Conservation (phyloP, 2,797 vertebrate species). For the Pipistrellus kuhlii region DNA sequence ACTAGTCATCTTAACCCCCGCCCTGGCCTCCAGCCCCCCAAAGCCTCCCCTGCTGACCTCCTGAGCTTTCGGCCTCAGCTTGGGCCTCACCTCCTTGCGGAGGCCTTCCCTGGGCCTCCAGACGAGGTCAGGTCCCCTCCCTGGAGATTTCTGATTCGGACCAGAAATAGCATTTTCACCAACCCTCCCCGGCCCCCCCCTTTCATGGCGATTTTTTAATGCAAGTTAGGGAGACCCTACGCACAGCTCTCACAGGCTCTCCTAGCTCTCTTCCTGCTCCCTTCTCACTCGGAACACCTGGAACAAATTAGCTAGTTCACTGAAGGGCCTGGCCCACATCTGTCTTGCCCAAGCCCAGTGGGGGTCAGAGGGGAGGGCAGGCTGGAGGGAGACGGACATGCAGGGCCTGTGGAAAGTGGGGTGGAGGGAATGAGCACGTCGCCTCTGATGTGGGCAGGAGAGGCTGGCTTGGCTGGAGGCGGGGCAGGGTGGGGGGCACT, state of each 20-base stretch:
- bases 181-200: neutral
- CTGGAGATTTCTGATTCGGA: neutral
- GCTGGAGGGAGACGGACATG: neutral
- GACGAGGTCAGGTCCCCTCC: neutral
- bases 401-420: rapidly evolving
- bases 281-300: neutral
- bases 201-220: neutral
- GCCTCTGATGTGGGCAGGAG: too few species aligned
- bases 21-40: neutral
- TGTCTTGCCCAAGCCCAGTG: neutral
- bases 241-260: neutral
- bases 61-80: neutral
- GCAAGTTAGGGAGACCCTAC: neutral
- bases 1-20: too few species aligned
- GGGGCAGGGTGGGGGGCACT: too few species aligned
- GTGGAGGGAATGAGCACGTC: rapidly evolving
- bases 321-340: neutral
- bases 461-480: neutral
- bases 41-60: neutral
- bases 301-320: neutral
- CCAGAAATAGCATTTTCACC: neutral
- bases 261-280: neutral
- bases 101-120: neutral
- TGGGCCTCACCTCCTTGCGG: neutral
- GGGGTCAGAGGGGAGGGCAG: neutral